Base-by-base conservation (phyloP, 2,797 vertebrate genomes). In the Gobio occitaniae region DNA sequence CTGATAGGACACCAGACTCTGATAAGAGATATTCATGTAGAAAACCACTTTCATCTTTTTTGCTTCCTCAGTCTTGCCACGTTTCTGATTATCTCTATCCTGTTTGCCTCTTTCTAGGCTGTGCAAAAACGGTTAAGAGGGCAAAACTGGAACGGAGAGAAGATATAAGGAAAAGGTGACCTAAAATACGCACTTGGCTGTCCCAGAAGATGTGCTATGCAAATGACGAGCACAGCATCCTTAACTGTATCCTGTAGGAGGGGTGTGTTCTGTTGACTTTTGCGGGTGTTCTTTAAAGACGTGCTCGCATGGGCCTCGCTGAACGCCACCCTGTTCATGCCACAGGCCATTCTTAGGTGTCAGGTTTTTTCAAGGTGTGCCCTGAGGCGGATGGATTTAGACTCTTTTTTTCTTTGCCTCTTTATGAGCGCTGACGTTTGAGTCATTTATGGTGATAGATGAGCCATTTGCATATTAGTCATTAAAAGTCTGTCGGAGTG, bases 201-300 rank as follows among this genome's bases (percentile, higher is more conserved):
- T 80, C 68, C 63, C 54, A 52, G 56, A 93, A 94, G 93, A 93
- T 91, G 92, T 92, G 52, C 59, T 85, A 95, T 95, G 93, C 93
- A 94, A 95, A 95, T 93, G 93, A 63, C 11, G 90, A 86, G 89
- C 90, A 25, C 87, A 86, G 93, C 93, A 95, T 96, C 95, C 95
- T 95, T 92, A 80, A 90, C 83, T 91, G 90, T 91, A 96, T 96
- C 95, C 95, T 95, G 95, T 93, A 95, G 90, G 90, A 87, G 89
- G 87, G 92, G 93, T 87, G 89, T 78, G 87, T 11, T 72, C 84
- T 95, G 94, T 95, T 95, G 93, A 93, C 94, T 88, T 90, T 93
- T 87, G 91, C 82, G 77, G 86, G 56, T 84, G 86, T 68, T 85
- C 82, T 88, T 78, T 81, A 82, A 87, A 84, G 84, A 87, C 66